These are phyloP conservation scores for Dinocampus coccinellae DNA, from an alignment of 2,888 invertebrate species.

Conservation along the genomic window DNA sequence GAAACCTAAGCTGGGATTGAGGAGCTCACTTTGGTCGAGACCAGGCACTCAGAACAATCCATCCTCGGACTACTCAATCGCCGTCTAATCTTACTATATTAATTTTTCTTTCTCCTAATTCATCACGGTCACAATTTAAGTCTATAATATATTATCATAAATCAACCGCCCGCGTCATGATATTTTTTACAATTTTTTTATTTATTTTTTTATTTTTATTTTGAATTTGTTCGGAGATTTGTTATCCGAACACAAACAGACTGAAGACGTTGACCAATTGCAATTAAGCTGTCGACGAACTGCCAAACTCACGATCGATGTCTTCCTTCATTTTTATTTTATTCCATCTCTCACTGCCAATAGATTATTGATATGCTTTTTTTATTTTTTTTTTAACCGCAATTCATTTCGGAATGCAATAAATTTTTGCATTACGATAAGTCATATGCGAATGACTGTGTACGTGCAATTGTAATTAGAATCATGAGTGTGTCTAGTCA, in stretches of 20 bases:
- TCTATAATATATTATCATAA: constrained; percentile 25
- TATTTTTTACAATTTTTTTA: neutral
- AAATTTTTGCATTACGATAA: neutral
- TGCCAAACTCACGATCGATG: constrained; percentile 27
- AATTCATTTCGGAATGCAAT: neutral
- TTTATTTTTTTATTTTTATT: neutral
- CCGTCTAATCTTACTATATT: constrained; percentile 72
- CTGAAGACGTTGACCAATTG: constrained; percentile 27
- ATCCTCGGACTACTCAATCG: constrained; percentile 81
- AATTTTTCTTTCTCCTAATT: constrained; percentile 25
- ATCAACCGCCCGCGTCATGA: constrained; percentile 19
- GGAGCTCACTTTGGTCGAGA: constrained; percentile 80
- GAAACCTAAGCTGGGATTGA: constrained; percentile 78
- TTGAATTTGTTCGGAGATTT: constrained; percentile 17
- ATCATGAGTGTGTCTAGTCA: constrained; percentile 16
- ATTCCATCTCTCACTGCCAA: constrained; percentile 25
- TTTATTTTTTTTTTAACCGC: neutral
- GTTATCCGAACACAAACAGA: constrained; percentile 15
- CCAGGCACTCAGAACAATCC: constrained; percentile 74
- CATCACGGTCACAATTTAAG: neutral
- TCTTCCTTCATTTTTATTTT: constrained; percentile 31
- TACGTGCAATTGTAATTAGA: constrained; percentile 42
- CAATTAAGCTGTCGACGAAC: constrained; percentile 9
- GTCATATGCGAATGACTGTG: constrained; percentile 42
- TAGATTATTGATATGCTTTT: neutral